Evolutionary conservation across 2,888 invertebrate species (phyloP).

Genomic region (Leucozona laternaria): DNA sequence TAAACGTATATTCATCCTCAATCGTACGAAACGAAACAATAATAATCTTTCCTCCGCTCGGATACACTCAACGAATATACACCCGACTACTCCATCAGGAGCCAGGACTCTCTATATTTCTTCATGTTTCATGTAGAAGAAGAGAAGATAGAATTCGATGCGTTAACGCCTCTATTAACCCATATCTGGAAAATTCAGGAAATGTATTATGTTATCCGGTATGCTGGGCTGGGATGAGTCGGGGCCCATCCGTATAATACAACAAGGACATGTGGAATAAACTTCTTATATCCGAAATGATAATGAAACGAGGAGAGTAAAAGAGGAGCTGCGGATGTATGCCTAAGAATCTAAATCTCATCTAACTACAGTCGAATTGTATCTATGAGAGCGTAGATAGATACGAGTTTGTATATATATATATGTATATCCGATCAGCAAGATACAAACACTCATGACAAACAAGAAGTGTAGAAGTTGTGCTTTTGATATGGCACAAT

Average conservation of each 20-base stretch:
- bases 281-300: slow-evolving; percentile 41
- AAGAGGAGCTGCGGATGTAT: not conserved
- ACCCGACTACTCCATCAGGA: slow-evolving; percentile 12
- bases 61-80: slow-evolving; percentile 38
- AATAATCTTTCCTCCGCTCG: slow-evolving; percentile 48
- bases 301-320: slow-evolving; percentile 2
- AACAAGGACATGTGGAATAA: slow-evolving; percentile 58
- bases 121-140: not conserved
- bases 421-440: slow-evolving; percentile 1
- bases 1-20: slow-evolving; percentile 10
- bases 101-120: slow-evolving; percentile 1
- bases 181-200: slow-evolving; percentile 61
- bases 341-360: slow-evolving; percentile 48
- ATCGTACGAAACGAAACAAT: slow-evolving; percentile 56
- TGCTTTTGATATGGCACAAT: slow-evolving; percentile 65
- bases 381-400: not conserved
- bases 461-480: slow-evolving; percentile 31
- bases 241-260: slow-evolving; percentile 26
- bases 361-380: slow-evolving; percentile 41
- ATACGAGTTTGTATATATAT: not conserved
- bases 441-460: slow-evolving; percentile 15
- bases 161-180: slow-evolving; percentile 67
- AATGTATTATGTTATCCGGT: slow-evolving; percentile 56
- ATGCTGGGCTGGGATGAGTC: not conserved
- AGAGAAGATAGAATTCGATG: slow-evolving; percentile 57